phyloP scores from a whole-genome alignment of 2,888 invertebrate species.

The Hirtodrosophila alboralis region DNA sequence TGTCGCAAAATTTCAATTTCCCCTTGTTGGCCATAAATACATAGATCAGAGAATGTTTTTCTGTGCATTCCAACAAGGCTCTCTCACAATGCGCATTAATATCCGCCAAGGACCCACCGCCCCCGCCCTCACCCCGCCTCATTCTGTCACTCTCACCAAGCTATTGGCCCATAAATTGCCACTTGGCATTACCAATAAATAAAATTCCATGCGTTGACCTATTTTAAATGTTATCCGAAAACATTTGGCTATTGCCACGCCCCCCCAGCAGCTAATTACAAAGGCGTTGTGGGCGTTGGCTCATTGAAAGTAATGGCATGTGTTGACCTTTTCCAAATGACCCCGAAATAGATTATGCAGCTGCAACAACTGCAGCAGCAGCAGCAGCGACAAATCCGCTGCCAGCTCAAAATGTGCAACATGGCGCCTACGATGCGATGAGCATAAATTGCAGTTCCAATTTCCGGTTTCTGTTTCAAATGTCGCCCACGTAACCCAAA shows the following conservation, averaged over 20 bases:
- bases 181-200: slow-evolving; percentile 52
- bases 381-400: slow-evolving; percentile 30
- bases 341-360: slow-evolving; percentile 72
- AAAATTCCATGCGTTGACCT: slow-evolving; percentile 57
- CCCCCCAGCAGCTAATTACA: slow-evolving; percentile 38
- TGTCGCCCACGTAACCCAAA: slow-evolving; percentile 48
- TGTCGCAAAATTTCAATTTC: slow-evolving; percentile 47
- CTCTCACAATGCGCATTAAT: slow-evolving; percentile 38
- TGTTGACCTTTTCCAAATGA: slow-evolving; percentile 70
- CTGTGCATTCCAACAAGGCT: slow-evolving; percentile 9
- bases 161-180: slow-evolving; percentile 35
- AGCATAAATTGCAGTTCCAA: slow-evolving; percentile 74
- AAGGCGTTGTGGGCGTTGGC: slow-evolving; percentile 25
- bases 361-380: slow-evolving; percentile 25
- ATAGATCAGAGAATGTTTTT: slow-evolving; percentile 50
- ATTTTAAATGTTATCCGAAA: slow-evolving; percentile 51
- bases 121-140: not conserved
- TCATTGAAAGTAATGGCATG: slow-evolving; percentile 65
- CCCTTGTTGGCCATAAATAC: slow-evolving; percentile 32
- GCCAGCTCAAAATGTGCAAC: slow-evolving; percentile 41
- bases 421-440: slow-evolving; percentile 66
- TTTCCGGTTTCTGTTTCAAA: slow-evolving; percentile 74
- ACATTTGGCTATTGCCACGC: slow-evolving; percentile 25
- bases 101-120: slow-evolving; percentile 14
- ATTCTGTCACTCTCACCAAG: not conserved